phyloP scores from a whole-genome alignment of 2,113 vertebrate genomes.

The Oenanthe melanoleuca region DNA sequence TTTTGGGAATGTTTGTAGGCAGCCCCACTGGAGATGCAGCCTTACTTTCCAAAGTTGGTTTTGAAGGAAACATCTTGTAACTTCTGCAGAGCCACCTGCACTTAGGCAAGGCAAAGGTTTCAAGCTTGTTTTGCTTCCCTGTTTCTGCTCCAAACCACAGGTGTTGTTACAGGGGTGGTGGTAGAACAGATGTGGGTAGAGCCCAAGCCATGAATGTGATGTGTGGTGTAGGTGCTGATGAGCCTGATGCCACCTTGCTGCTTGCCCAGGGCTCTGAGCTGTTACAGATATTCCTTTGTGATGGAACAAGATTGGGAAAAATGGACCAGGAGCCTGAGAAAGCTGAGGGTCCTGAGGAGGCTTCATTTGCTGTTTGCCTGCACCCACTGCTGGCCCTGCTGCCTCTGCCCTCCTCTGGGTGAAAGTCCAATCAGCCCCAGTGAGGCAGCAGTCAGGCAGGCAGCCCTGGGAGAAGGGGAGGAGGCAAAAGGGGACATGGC shows the following conservation, averaged over 20 bases:
- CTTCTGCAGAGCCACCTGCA: neutral
- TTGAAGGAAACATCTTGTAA: neutral
- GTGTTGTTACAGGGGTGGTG: neutral
- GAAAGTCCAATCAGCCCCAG: neutral
- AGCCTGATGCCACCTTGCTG: neutral
- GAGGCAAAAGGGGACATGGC: neutral
- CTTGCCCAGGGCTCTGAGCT: neutral
- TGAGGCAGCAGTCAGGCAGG: neutral
- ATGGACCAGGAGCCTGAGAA: neutral
- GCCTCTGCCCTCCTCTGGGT: neutral
- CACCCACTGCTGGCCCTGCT: neutral
- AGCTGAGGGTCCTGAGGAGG: neutral
- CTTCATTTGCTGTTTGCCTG: neutral
- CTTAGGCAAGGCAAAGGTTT: neutral
- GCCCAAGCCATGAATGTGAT: neutral
- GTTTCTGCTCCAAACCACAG: neutral
- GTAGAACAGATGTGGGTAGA: neutral
- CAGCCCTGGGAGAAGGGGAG: neutral
- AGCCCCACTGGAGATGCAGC: neutral
- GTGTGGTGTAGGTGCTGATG: neutral
- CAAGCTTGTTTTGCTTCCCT: neutral
- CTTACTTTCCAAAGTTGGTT: neutral
- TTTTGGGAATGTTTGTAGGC: neutral
- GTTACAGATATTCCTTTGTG: neutral
- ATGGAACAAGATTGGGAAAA: neutral